Base-by-base conservation (phyloP, 2,113 vertebrate species). In the Mastomys natalensis region DNA sequence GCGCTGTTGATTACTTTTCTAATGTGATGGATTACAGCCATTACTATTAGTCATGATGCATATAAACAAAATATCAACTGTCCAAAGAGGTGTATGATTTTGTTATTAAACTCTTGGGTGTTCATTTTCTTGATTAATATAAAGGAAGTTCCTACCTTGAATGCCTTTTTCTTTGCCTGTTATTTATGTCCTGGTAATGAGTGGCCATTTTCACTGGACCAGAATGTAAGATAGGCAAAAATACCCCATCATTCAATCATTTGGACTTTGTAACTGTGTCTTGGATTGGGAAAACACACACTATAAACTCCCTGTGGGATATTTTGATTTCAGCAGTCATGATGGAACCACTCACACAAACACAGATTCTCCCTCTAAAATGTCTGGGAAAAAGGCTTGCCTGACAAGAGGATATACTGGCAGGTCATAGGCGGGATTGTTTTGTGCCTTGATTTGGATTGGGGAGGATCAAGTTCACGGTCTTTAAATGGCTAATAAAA, bases 51-150 rank as follows among this genome's bases (percentile, higher is more conserved):
- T 94, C 76, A 90, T 87, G 55, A 81, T 92, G 95, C 15, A 94
- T 21, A 85, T 62, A 96, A 97, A 97, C 76, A 96, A 95, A 95
- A 90, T 89, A 95, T 40, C 72, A 95, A 53, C n/a, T 74, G 72
- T 60, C 64, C 66, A 64, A 72, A 92, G 93, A 85, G 48, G 70
- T 86, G 10, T 85, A 31, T 95, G 51, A 89, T 95, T 95, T 95
- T 96, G 72, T 86, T 72, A 81, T 95, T 93, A 70, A 89, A 55
- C 0, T 81, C 76, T 92, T 77, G 7, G 51, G 21, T 89, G 48
- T 93, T 82, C 37, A 68, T 89, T 70, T 74, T 92, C 53, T 68
- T 86, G 43, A 95, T 90, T 87, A 86, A 86, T 68, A 43, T 51
- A 77, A 93, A 90, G 66, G 29, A 92, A 94, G 37, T 77, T 17